A percentile compares a stretch with the other conserved stretches of the same genome.
These are phyloP conservation scores for Abrostola triplasia DNA, from an alignment of 2,888 invertebrate genomes.

Conservation along the genomic window DNA sequence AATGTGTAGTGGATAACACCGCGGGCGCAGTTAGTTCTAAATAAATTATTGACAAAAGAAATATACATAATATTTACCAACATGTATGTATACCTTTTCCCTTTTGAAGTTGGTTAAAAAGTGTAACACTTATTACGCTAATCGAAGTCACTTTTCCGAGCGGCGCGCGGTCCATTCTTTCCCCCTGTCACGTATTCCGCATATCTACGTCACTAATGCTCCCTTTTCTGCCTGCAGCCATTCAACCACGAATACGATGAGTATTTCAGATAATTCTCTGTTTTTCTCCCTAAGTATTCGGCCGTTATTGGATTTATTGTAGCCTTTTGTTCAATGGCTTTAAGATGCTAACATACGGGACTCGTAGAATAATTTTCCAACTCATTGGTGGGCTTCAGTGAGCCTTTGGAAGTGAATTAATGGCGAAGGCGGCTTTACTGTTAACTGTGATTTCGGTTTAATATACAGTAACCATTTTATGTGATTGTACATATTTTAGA, in stretches of 20 bases:
- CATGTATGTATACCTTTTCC: too few species aligned
- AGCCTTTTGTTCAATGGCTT: constrained; percentile 44
- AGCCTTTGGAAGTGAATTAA: constrained; percentile 9
- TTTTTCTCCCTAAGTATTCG: constrained; percentile 32
- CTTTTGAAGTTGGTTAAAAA: too few species aligned
- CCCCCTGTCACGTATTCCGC: constrained; percentile 2
- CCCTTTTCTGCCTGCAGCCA: constrained; percentile 60
- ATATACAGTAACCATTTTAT: too few species aligned
- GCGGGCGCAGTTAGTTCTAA: too few species aligned
- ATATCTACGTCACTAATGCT: constrained; percentile 51
- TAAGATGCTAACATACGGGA: constrained; percentile 52
- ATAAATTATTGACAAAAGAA: too few species aligned
- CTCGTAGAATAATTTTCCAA: constrained; percentile 48
- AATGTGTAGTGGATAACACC: too few species aligned
- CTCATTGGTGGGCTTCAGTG: constrained; percentile 50
- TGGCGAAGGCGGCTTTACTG: neutral
- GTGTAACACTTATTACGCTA: neutral
- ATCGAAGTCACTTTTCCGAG: constrained; percentile 1
- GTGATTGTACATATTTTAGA: neutral
- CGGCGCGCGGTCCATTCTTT: neutral
- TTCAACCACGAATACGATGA: constrained; percentile 59
- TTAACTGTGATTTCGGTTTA: neutral
- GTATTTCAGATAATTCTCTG: constrained; percentile 60
- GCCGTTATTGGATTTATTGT: constrained; percentile 62
- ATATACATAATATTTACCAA: too few species aligned